These are phyloP conservation scores for Anableps anableps DNA, from an alignment of 2,797 vertebrate species.

Conservation along the genomic window DNA sequence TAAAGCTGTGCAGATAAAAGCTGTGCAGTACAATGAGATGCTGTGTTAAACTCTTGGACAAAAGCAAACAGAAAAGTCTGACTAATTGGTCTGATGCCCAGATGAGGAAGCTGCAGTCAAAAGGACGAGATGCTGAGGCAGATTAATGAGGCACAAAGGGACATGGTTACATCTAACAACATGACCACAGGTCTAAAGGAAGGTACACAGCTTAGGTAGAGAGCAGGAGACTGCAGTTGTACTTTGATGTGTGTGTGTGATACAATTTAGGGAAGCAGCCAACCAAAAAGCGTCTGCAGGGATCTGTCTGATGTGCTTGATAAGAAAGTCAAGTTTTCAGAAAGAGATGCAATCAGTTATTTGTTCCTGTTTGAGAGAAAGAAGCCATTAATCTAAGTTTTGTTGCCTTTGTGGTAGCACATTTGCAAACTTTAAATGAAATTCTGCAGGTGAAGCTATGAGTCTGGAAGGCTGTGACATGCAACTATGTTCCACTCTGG, in stretches of 20 bases:
- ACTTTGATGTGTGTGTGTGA: background rate
- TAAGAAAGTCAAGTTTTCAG: background rate
- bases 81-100: constrained; percentile 4
- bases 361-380: background rate
- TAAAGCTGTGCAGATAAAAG: background rate
- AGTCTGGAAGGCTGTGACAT: no score
- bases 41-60: background rate
- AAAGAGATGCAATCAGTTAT: background rate
- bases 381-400: background rate
- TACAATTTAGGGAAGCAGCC: background rate
- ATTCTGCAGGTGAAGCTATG: background rate
- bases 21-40: background rate
- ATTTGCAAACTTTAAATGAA: background rate
- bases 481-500: background rate
- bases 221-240: background rate
- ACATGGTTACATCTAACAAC: background rate
- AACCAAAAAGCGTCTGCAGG: background rate
- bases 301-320: background rate
- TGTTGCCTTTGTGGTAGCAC: background rate
- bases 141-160: constrained; percentile 2
- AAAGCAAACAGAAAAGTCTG: background rate
- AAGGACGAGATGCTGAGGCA: background rate
- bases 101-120: background rate
- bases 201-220: background rate
- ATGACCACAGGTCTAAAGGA: background rate